Conservation (phyloP, 1,140 invertebrate genomes). For the Pseudobourletiella spinata region DNA sequence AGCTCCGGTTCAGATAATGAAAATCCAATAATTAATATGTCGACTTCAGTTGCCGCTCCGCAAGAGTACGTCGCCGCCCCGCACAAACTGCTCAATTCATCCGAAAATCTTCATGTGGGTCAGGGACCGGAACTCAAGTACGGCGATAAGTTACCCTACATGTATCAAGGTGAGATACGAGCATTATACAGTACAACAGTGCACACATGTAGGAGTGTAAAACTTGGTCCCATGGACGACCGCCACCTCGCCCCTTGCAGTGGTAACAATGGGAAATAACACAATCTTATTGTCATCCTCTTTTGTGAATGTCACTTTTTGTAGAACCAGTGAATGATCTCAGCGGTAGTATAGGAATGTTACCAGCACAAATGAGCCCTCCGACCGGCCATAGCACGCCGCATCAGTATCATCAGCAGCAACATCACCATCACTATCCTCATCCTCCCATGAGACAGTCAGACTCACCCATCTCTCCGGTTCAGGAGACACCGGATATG, state of each 20-base stretch:
- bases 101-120: slow-evolving; percentile 31
- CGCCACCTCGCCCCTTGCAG: too few species aligned
- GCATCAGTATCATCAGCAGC: slow-evolving; percentile 21
- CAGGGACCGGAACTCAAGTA: slow-evolving; percentile 27
- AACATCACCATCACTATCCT: too few species aligned
- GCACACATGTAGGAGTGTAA: not conserved
- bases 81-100: slow-evolving; percentile 33
- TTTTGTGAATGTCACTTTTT: not conserved
- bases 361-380: slow-evolving; percentile 28
- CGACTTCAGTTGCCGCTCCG: slow-evolving; percentile 1
- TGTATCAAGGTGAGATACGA: slow-evolving; percentile 31
- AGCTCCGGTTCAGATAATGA: slow-evolving; percentile 35
- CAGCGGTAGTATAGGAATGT: slow-evolving; percentile 19
- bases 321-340: slow-evolving; percentile 29
- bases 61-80: slow-evolving; percentile 21
- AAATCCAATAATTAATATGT: slow-evolving; percentile 25
- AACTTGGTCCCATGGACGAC: too few species aligned
- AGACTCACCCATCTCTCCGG: slow-evolving; percentile 31
- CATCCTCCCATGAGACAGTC: not conserved
- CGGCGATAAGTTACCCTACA: slow-evolving; percentile 29
- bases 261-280: too few species aligned
- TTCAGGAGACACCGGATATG: slow-evolving; percentile 27
- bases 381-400: slow-evolving; percentile 19
- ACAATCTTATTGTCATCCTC: not conserved
- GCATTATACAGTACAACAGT: too few species aligned